Conservation (phyloP, 2,888 invertebrate species). For the Parapristionchus giblindavisi region DNA sequence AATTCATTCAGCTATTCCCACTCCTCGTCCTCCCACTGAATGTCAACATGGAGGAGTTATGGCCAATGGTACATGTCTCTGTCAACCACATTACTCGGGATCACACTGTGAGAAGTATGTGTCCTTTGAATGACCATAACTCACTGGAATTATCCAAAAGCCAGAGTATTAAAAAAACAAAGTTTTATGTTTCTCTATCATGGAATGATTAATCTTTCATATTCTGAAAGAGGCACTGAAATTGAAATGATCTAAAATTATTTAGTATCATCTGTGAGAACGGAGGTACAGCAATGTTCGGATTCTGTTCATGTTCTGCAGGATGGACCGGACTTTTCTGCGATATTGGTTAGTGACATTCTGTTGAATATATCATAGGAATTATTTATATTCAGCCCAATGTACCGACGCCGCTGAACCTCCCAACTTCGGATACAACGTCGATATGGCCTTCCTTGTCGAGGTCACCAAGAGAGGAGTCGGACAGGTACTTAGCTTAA, state of each 20-base stretch:
- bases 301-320: conserved; percentile 53
- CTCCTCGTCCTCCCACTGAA: conserved; percentile 50
- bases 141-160: too few relatives aligned
- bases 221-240: too few relatives aligned
- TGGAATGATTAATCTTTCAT: too few relatives aligned
- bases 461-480: conserved; percentile 31
- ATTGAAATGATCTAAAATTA: too few relatives aligned
- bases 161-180: too few relatives aligned
- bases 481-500: neutral
- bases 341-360: conserved; percentile 42
- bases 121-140: too few relatives aligned
- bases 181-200: too few relatives aligned
- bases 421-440: conserved; percentile 21
- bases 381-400: conserved; percentile 42
- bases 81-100: conserved; percentile 55
- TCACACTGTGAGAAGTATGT: conserved; percentile 48
- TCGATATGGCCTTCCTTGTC: conserved; percentile 33
- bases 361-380: too few relatives aligned
- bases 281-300: conserved; percentile 50
- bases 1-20: conserved; percentile 44
- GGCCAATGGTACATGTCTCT: conserved; percentile 50
- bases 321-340: conserved; percentile 57
- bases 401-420: conserved; percentile 46
- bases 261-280: conserved; percentile 51
- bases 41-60: conserved; percentile 62